A percentile compares a stretch with the other conserved stretches of the same genome.
These are phyloP conservation scores for Tyrannus savana DNA, from an alignment of 2,113 vertebrate genomes.

Conservation along the genomic window DNA sequence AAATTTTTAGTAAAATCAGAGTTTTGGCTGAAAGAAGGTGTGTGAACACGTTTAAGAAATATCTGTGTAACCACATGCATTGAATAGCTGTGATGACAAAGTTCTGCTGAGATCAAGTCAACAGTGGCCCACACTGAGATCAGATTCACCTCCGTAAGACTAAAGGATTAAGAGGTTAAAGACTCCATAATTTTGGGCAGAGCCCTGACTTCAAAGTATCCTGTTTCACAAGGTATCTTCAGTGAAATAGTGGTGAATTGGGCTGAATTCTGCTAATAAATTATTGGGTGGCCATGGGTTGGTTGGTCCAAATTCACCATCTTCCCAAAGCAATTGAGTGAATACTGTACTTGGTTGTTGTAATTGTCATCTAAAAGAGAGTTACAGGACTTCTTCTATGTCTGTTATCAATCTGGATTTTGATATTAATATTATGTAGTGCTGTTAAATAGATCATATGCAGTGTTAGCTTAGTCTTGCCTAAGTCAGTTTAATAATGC, in stretches of 20 bases:
- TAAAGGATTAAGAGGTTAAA: background rate
- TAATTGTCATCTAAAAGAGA: background rate
- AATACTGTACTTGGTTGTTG: background rate
- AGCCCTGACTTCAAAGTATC: background rate
- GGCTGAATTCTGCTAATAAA: background rate
- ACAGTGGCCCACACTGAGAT: rapidly evolving
- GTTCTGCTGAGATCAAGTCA: background rate
- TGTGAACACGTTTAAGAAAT: background rate
- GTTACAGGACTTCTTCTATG: background rate
- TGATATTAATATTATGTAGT: background rate
- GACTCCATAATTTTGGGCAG: background rate
- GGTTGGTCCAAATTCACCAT: background rate
- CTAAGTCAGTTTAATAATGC: background rate
- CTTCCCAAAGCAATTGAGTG: background rate
- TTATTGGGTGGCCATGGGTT: background rate
- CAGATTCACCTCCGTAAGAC: background rate
- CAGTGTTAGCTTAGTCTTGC: background rate
- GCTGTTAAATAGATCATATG: background rate
- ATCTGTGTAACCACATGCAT: background rate
- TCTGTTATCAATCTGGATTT: background rate
- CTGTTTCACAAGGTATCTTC: background rate
- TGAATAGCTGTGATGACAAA: background rate
- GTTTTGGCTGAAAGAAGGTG: background rate
- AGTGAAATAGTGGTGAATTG: background rate
- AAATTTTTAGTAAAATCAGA: background rate